Percentiles rank a stretch among this genome's conserved stretches.
Evolutionary conservation across 92 coral and sea anemone genomes (phyloP).

Genomic region (Diadumene lineata): DNA sequence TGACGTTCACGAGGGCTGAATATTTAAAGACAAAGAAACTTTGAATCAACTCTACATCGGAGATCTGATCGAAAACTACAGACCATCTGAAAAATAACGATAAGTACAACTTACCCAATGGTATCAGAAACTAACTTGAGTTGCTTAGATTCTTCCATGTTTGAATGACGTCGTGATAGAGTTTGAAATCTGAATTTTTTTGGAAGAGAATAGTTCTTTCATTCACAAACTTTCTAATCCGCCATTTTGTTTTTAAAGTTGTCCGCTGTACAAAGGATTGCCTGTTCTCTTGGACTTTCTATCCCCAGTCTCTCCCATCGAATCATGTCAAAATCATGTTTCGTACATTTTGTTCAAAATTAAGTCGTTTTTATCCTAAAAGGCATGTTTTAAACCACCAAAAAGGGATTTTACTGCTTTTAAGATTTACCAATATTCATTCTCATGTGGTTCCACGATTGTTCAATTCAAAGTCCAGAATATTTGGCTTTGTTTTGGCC

Average conservation of each 20-base stretch:
- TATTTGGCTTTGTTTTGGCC: constrained; percentile 17
- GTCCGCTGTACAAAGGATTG: constrained; percentile 25
- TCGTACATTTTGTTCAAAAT: constrained; percentile 22
- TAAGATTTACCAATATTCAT: not conserved
- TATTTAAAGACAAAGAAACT: not conserved
- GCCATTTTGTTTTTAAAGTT: constrained; percentile 35
- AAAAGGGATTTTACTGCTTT: not conserved
- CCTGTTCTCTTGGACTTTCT: constrained; percentile 4
- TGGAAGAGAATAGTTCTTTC: not conserved
- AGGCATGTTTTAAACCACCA: not conserved
- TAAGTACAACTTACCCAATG: constrained; percentile 10
- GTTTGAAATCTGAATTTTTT: not conserved
- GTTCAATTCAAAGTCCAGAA: not conserved
- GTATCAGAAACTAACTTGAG: not conserved
- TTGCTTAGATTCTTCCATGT: not conserved
- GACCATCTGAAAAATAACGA: not conserved
- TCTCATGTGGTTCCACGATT: not conserved
- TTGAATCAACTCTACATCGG: not conserved
- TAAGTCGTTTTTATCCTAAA: constrained; percentile 32
- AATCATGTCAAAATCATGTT: not conserved
- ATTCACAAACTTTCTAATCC: not conserved
- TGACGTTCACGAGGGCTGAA: constrained; percentile 80
- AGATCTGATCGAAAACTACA: not conserved
- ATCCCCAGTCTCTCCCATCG: constrained; percentile 24
- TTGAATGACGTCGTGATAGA: not conserved